Percentiles rank a stretch among this genome's conserved stretches.
Conservation (phyloP, 2,113 vertebrate genomes). For the Miniopterus natalensis region DNA sequence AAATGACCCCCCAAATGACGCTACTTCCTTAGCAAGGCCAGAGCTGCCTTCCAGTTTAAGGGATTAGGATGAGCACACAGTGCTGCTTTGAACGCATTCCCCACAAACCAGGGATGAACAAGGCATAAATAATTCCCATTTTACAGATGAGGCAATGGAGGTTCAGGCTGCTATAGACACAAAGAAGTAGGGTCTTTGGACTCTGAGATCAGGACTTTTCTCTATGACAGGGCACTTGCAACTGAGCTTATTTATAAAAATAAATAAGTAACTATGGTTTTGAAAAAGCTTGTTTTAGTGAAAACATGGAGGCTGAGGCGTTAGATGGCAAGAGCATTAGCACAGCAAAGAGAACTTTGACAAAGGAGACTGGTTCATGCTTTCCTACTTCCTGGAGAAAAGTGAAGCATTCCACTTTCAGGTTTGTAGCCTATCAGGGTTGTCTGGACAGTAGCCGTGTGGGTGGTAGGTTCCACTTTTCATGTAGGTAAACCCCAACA, state of each 20-base stretch:
- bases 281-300: neutral
- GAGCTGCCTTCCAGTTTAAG: neutral
- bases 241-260: neutral
- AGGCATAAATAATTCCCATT: neutral
- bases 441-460: neutral
- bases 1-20: neutral
- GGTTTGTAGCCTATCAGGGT: neutral
- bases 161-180: neutral
- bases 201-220: neutral
- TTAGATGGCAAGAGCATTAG: neutral
- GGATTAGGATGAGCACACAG: accelerated
- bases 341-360: neutral
- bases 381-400: neutral
- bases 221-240: neutral
- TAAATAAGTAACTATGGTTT: neutral
- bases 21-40: neutral
- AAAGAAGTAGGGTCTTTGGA: neutral
- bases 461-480: neutral
- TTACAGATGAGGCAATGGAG: neutral
- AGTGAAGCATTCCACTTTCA: neutral
- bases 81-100: neutral
- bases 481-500: neutral
- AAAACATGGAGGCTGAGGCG: neutral
- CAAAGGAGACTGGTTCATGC: neutral
- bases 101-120: neutral